A percentile compares a stretch with the other conserved stretches of the same genome.
Evolutionary conservation across 37 sponge, comb jelly and placozoan genomes (phyloP).

Genomic region (Theonella swinhoei): DNA sequence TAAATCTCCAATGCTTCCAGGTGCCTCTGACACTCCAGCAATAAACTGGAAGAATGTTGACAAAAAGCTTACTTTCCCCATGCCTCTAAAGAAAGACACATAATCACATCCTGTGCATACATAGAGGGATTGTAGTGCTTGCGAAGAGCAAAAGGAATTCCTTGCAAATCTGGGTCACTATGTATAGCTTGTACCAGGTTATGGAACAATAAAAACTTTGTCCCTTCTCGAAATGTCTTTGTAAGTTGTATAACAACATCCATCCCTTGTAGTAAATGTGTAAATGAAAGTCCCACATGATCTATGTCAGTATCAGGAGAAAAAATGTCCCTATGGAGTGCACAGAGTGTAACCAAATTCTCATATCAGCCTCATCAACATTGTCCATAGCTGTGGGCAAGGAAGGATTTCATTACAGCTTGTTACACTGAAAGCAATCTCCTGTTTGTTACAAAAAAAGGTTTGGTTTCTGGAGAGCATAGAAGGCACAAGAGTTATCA

Average conservation of each 20-base stretch:
- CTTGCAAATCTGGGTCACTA: not conserved
- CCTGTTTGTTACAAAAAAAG: not conserved
- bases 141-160: not conserved
- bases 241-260: not conserved
- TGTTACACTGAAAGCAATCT: not conserved
- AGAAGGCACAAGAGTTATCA: not conserved
- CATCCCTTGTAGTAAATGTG: not conserved
- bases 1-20: not conserved
- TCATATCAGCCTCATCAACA: constrained; percentile 19
- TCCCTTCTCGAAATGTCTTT: not conserved
- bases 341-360: constrained; percentile 23
- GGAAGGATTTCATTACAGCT: too few relatives aligned
- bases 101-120: constrained; percentile 43
- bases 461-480: not conserved
- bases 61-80: constrained; percentile 27
- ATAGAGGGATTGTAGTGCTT: constrained; percentile 12
- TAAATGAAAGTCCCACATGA: constrained; percentile 7
- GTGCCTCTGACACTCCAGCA: constrained; percentile 4
- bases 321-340: not conserved
- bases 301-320: constrained; percentile 40
- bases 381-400: not conserved
- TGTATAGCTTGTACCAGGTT: not conserved
- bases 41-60: constrained; percentile 27
- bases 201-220: not conserved
- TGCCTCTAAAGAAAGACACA: constrained; percentile 12